Base-by-base conservation (phyloP, 2,888 invertebrate species). In the Andrena flavipes region DNA sequence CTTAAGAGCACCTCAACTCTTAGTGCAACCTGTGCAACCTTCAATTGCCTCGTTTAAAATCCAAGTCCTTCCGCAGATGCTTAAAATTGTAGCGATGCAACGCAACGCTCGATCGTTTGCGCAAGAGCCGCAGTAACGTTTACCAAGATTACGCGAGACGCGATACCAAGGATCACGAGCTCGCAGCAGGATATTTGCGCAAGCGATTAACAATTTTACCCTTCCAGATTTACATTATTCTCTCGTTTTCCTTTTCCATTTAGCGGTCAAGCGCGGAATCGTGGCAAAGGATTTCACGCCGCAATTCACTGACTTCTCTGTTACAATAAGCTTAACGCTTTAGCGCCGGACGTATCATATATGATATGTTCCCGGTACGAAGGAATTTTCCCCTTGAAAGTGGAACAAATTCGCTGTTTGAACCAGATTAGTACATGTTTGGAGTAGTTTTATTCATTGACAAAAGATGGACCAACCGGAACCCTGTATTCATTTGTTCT, bases 121-220 rank as follows among this genome's bases (percentile, higher is more conserved):
- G 1, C 23, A 30, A 56, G 29, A 26, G 26, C 3, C 5, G 2
- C 16, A 8, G 4, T 23, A 16, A 63, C 13, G n/a, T 48, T 62
- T 10, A 20, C 20, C 6, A 10, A n/a, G 10, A 75, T 62, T 26
- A 29, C 2, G 20, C 7, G 35, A 51, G 3, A 4, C 29, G 20
- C 16, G 26, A 13, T 10, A 7, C 8, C 23, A 49, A 8, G n/a
- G 54, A 49, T 63, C 51, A 71, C 51, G 6, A 20, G 49, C 8
- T 0, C 29, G 6, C 0, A 30, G 5, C n/a, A 33, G 13, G 16
- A 33, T 80, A 20, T 80, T 80, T 80, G 71, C 60, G 1, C 26
- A 26, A 65, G 5, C 49, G 67, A 65, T 80, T 23, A 56, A 56
- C 56, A 56, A 56, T 56, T 5, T 51, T 16, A 20, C 8, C 0